Evolutionary conservation across 2,888 invertebrate species (phyloP), one percentile per base, ranked within the genome.

Genomic region (Saturnia pavonia): DNA sequence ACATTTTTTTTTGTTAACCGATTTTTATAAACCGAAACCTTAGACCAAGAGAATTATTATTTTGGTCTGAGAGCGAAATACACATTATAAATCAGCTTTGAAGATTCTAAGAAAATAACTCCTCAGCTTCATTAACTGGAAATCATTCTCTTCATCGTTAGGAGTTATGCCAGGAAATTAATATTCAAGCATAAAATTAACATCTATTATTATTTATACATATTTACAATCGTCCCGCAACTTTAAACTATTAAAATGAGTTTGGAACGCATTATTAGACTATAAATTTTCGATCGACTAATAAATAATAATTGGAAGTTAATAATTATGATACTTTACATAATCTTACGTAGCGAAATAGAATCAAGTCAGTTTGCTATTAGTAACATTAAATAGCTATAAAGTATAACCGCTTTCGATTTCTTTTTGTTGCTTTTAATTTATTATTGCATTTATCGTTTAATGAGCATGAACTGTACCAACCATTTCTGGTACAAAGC

Each of bases 311-410:
- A 84, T 85, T 82, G 82, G 76, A 81, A 75, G 77, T 74, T 76
- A 75, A 80, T 79, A 82, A 83, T 81, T 82, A 81, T 82, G 75
- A 76, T 76, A 74, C 76, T 79, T 88, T 87, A 83, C 79, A 74
- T 82, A 85, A 86, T 75, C 70, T 72, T 67, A 74, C 79, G 76
- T 79, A 82, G 80, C 78, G 78, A 81, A 83, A 82, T 81, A 82
- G 77, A 85, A 83, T 80, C 67, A 54, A 70, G 70, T 67, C 54
- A 51, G 70, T 54, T 42, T 40, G 40, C 40, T 65, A 65, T 65
- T 65, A 65, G 19, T n/a, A 40, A 65, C 40, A 65, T 40, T 65
- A 40, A 65, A 65, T 40, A 40, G 40, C 65, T 40, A 40, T 65
- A 40, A 65, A 34, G 34, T 34, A 34, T 34, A 34, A 65, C 40